Conservation (phyloP, 2,797 vertebrate species). For the Scolopax rusticola region DNA sequence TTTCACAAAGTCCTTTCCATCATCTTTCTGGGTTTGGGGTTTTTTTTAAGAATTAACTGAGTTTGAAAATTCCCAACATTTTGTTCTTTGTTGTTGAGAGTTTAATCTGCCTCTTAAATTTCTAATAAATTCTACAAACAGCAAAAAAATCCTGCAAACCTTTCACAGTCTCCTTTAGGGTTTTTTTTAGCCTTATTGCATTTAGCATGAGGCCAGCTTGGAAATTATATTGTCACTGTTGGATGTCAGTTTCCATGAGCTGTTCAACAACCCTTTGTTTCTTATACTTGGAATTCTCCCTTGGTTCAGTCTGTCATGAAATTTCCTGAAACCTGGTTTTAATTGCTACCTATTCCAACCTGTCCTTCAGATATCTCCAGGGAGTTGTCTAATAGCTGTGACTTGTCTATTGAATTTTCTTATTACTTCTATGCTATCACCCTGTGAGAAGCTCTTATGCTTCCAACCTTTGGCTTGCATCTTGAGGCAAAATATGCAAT, state of each 20-base stretch:
- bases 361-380: not conserved
- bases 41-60: not conserved
- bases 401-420: not conserved
- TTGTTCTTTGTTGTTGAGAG: not conserved
- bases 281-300: not conserved
- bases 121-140: not conserved
- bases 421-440: not conserved
- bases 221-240: not conserved
- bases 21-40: not conserved
- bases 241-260: not conserved
- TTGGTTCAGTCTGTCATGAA: not conserved
- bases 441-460: not conserved
- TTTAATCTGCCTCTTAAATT: not conserved
- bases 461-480: not conserved
- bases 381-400: not conserved
- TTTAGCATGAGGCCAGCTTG: not conserved
- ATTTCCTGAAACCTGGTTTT: not conserved
- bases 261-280: not conserved
- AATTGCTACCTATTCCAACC: not conserved
- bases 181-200: not conserved
- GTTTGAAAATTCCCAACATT: not conserved
- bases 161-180: not conserved
- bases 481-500: not conserved
- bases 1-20: not conserved
- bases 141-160: not conserved